Evolutionary conservation across 1,140 invertebrate genomes (phyloP), one percentile per base, ranked within the genome.

Genomic region (Dinothrombium tinctorium): DNA sequence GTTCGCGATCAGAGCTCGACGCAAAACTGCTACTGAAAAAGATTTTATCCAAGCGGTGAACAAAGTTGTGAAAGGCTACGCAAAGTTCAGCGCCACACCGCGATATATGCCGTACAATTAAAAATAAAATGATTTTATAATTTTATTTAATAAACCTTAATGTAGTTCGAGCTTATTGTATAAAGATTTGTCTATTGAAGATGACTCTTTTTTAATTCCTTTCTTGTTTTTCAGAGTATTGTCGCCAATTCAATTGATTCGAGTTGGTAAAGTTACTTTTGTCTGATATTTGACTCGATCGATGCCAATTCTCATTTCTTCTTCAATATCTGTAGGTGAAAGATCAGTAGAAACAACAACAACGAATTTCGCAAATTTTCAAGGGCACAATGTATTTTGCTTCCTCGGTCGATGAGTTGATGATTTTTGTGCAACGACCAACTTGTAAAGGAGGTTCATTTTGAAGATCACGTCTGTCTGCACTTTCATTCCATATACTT

Each of bases 331-430:
- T 37, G 66, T 69, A 4, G 65, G 66, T 0, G 65, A 63, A 37
- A 68, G 65, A 40, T 59, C 57, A 47, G 66, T 62, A 31, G 61
- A 60, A 19, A 69, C 49, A 49, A 65, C 64, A 14, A 67, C 65
- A 17, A 69, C 65, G 57, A 69, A 68, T 50, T 68, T 68, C 22
- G 65, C 65, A 53, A 67, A 68, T 51, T 67, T 65, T 49, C 68
- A 67, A 0, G n/a, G n/a, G n/a, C n/a, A n/a, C n/a, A n/a, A n/a
- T n/a, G n/a, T n/a, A n/a, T n/a, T n/a, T n/a, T 3, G 62, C 54
- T 29, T 68, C 65, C 28, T 66, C 62, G 12, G 21, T 6, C 3
- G 58, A 54, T 37, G 67, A 62, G 2, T 59, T 56, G 47, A 62
- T 64, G 37, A 63, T 63, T 26, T 64, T 63, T 43, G 60, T 63